phyloP scores from a whole-genome alignment of 37 sponge, comb jelly and placozoan genomes.

The Spongia lamella region DNA sequence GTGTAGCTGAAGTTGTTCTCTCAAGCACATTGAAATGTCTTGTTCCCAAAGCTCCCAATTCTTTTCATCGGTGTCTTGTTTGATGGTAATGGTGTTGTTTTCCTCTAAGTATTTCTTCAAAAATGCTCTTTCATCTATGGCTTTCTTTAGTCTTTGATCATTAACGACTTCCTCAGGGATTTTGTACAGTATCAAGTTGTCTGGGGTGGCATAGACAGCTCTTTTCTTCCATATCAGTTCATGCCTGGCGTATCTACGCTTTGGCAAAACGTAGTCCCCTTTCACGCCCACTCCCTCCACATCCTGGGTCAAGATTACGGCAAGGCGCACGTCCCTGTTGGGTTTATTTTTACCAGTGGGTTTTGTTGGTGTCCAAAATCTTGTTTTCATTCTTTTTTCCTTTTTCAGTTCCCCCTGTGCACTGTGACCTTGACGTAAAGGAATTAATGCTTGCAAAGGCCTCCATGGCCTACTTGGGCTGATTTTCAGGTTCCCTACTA shows the following conservation, averaged over 20 bases:
- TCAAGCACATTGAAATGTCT: conserved; percentile 48
- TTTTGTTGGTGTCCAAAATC: too few species aligned
- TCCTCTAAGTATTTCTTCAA: conserved; percentile 32
- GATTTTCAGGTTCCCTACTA: too few species aligned
- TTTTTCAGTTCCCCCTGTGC: too few species aligned
- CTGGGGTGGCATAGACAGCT: conserved; percentile 76
- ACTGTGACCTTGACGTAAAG: too few species aligned
- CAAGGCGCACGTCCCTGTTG: conserved; percentile 60
- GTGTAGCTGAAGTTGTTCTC: conserved; percentile 39
- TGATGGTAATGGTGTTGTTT: conserved; percentile 23
- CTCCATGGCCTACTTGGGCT: too few species aligned
- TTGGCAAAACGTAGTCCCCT: conserved; percentile 68
- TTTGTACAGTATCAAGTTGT: conserved; percentile 46
- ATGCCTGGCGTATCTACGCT: conserved; percentile 85
- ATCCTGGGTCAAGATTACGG: conserved; percentile 67
- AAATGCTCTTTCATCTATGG: background rate
- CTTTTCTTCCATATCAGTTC: conserved; percentile 52
- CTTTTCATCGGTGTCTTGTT: conserved; percentile 24
- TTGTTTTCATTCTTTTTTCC: too few species aligned
- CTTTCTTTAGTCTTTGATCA: background rate
- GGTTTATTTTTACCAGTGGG: conserved; percentile 71
- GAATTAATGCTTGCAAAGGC: too few species aligned
- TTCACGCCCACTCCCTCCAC: conserved; percentile 63
- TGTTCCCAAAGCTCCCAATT: conserved; percentile 42
- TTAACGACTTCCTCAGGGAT: conserved; percentile 42